Conservation (phyloP, 2,113 vertebrate species). For the Sylvietta virens region DNA sequence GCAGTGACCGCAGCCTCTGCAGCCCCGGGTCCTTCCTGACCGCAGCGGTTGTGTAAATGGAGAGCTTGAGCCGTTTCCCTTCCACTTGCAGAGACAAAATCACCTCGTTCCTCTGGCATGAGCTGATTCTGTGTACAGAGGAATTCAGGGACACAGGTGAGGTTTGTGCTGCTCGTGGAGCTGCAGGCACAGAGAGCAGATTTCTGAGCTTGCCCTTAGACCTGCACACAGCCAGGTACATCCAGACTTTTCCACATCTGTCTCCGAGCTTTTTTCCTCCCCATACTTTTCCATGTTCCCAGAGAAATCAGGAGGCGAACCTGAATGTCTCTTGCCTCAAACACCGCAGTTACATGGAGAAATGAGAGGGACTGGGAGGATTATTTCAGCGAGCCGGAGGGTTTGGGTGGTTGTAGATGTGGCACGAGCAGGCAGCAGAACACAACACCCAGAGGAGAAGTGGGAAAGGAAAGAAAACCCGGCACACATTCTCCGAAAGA, state of each 20-base stretch:
- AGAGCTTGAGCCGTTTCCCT: background rate
- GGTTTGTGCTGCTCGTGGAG: background rate
- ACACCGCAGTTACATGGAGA: background rate
- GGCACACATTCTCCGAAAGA: background rate
- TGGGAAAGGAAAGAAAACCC: background rate
- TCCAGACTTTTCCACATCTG: background rate
- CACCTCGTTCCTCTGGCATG: background rate
- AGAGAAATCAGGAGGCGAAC: background rate
- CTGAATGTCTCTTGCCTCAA: background rate
- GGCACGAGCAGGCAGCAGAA: background rate
- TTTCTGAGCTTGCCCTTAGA: background rate
- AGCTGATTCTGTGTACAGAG: background rate
- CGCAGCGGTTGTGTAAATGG: background rate
- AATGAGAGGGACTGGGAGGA: background rate
- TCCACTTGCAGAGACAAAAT: background rate
- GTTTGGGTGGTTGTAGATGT: background rate
- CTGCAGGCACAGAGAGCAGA: background rate
- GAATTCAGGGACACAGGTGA: background rate
- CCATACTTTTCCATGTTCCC: background rate
- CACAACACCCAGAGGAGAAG: background rate
- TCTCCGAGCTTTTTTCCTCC: background rate
- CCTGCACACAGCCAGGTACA: background rate
- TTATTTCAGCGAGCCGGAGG: fast-evolving
- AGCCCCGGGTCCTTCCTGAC: background rate
- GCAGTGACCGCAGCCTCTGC: background rate